Base-by-base conservation (phyloP, 2,888 invertebrate species). In the Onthophagus sagittarius region DNA sequence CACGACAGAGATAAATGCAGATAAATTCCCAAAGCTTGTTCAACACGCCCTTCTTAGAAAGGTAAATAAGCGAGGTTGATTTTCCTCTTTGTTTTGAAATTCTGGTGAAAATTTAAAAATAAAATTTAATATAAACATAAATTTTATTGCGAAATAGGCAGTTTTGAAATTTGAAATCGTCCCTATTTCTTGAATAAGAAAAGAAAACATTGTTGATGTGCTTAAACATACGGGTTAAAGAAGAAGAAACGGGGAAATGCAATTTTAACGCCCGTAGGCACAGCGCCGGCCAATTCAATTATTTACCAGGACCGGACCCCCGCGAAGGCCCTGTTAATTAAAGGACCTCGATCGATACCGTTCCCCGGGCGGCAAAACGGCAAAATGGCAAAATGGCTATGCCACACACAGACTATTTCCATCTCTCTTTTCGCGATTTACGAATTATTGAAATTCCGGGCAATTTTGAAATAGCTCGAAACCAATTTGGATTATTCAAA, bases 261-360 rank as follows among this genome's bases (percentile, higher is more conserved):
- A 67, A 32, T 67, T 31, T 67, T 67, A 67, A 32, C 11, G 31
- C 67, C 31, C 23, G 67, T 67, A 31, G 67, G 67, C 67, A 32
- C 23, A 67, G 23, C 67, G 32, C 67, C 65, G 71, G 63, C 73
- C 39, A 74, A 74, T 74, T 74, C 74, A 72, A 72, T 74, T 72
- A 72, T 74, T 74, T 74, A 74, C 70, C 70, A 72, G 62, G 39
- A 74, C 70, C 72, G 74, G 65, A 9, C 15, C 72, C 62, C 72
- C 74, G 74, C 71, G 72, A 72, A 72, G 70, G 74, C 53, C 64
- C 67, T n/a, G 31, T 67, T 31, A 67, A 31, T 67, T 31, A 67
- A 67, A 32, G 67, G 67, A 67, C 67, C 67, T 67, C 31, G 67
- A 67, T 67, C 67, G 32, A 67, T 67, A 67, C 67, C 7, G 32